A percentile compares a stretch with the other conserved stretches of the same genome.
These are phyloP conservation scores for Formicarius rufipectus DNA, from an alignment of 2,113 vertebrate genomes.

Conservation along the genomic window DNA sequence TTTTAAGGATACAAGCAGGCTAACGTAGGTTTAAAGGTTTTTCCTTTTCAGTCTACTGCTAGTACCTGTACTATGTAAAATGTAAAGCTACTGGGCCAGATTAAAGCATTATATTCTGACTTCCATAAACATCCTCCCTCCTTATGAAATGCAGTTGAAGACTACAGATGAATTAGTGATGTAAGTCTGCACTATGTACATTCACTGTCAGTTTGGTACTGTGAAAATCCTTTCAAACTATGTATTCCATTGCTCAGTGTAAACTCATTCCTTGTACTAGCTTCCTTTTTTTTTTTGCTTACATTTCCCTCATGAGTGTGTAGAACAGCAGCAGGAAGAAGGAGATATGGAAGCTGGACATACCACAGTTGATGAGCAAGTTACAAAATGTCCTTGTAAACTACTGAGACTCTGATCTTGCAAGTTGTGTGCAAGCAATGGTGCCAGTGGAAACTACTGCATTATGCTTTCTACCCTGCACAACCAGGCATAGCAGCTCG, in stretches of 20 bases:
- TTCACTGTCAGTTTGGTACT: neutral
- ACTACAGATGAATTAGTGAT: neutral
- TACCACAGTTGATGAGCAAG: neutral
- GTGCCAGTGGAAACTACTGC: neutral
- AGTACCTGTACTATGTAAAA: neutral
- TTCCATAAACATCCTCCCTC: neutral
- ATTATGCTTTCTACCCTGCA: neutral
- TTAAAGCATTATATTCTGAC: neutral
- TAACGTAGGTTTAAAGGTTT: neutral
- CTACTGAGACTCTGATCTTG: neutral
- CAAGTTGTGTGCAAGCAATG: neutral
- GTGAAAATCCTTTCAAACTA: neutral
- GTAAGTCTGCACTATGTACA: neutral
- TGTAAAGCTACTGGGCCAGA: neutral
- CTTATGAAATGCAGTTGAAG: neutral
- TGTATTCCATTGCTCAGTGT: neutral
- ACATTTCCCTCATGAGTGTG: rapidly evolving
- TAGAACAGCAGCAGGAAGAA: neutral
- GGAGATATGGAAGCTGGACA: neutral
- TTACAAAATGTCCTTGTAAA: neutral
- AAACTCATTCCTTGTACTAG: neutral
- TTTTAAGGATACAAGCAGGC: neutral
- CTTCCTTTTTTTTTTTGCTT: neutral
- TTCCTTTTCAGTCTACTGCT: neutral
- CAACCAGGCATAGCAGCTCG: neutral